Evolutionary conservation across 1,140 invertebrate species (phyloP), one percentile per base, ranked within the genome.

Genomic region (Drosophila sechellia): DNA sequence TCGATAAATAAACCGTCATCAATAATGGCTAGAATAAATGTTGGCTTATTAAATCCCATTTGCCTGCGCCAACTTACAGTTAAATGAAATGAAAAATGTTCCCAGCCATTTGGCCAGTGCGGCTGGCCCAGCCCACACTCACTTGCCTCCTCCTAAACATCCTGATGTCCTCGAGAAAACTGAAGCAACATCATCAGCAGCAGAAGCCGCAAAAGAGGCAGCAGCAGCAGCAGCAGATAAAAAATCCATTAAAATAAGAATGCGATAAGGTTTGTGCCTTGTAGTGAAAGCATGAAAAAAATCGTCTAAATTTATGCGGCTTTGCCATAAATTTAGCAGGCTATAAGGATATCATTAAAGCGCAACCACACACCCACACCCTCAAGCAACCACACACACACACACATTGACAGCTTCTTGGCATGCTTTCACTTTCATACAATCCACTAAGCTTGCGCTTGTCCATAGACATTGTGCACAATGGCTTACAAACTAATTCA

Each of bases 181-280:
- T 61, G 60, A 63, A 68, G 66, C 70, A 81, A 81, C 68, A 85
- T 81, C 85, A 90, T 77, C 76, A 87, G 53, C 59, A 77, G 77
- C 81, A 60, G 45, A 53, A 46, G 66, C 76, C 42, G 55, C 22
- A 57, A 20, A 53, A 56, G 50, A 56, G 54, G 57, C 79, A 65
- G 55, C 79, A 64, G 55, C 79, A 64, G n/a, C n/a, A n/a, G 55
- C 22, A 40, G 49, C 65, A 66, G 85, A 90, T 90, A 90, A 90
- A 90, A 90, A 90, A 90, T 90, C 85, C 85, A 90, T 90, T 90
- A 90, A 90, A 90, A 90, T 90, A 90, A 90, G 84, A 90, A 85
- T 81, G 72, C 77, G 84, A 89, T 89, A 89, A 89, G 85, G 80
- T 75, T 74, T 42, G 45, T 53, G 69, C 68, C 81, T 81, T 74